A percentile compares a stretch with the other conserved stretches of the same genome.
Conservation (phyloP, 2,797 vertebrate species). For the Crenichthys baileyi region DNA sequence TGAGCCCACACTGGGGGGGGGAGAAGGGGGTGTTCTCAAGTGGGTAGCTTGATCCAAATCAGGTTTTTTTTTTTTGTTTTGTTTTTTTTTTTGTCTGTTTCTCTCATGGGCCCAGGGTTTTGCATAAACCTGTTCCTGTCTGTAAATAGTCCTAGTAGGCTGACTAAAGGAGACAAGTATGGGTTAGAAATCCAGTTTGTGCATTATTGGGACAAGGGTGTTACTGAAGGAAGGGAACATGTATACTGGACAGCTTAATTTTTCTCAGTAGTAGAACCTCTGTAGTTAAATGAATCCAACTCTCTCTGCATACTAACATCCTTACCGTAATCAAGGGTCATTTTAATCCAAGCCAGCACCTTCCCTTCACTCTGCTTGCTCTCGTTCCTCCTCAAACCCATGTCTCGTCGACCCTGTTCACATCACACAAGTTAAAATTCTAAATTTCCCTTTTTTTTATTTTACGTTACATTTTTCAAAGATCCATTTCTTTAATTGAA, state of each 20-base stretch:
- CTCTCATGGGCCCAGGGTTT: conserved; percentile 67
- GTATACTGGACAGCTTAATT: conserved; percentile 64
- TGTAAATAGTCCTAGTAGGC: conserved; percentile 74
- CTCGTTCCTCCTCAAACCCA: conserved; percentile 42
- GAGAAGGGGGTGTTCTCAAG: conserved; percentile 33
- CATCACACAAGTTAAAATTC: conserved; percentile 34
- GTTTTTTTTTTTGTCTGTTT: conserved; percentile 25
- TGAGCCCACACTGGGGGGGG: conserved; percentile 47
- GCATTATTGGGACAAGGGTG: conserved; percentile 49
- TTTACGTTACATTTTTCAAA: conserved; percentile 18
- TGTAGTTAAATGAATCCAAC: conserved; percentile 49
- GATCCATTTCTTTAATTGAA: conserved; percentile 44
- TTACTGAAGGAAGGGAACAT: conserved; percentile 64
- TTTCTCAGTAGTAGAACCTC: conserved; percentile 62
- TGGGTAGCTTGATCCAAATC: conserved; percentile 61
- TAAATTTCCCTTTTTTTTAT: conserved; percentile 7
- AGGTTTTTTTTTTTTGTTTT: conserved; percentile 50
- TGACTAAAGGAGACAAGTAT: conserved; percentile 64
- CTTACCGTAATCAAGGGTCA: conserved; percentile 29
- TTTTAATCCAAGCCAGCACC: conserved; percentile 35
- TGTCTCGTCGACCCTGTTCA: conserved; percentile 46
- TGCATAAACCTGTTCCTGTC: conserved; percentile 72
- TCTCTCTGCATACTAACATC: conserved; percentile 30
- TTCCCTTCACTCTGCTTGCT: conserved; percentile 45
- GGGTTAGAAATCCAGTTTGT: conserved; percentile 61